A percentile compares a stretch with the other conserved stretches of the same genome.
These are phyloP conservation scores for Acrocephalus scirpaceus DNA, from an alignment of 2,797 vertebrate genomes.

Conservation along the genomic window DNA sequence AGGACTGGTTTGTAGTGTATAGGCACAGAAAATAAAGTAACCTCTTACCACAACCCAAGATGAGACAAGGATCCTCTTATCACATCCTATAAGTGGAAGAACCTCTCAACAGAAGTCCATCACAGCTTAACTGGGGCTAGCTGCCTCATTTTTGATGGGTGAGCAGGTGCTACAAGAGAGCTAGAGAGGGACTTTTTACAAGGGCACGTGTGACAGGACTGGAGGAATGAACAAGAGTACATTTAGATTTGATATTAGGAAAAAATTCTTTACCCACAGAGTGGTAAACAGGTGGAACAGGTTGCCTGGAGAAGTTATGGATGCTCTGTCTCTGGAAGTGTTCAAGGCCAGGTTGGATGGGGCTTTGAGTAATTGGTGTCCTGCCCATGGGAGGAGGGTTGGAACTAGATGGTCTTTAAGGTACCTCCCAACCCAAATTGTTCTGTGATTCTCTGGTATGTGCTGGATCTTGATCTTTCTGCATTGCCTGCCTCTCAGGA, in stretches of 20 bases:
- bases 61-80: neutral
- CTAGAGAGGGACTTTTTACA: neutral
- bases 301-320: neutral
- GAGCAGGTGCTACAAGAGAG: rapidly evolving
- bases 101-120: neutral
- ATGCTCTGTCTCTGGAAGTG: neutral
- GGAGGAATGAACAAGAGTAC: neutral
- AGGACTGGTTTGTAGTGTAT: neutral
- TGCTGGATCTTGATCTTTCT: neutral
- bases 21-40: neutral
- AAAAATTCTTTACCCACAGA: neutral
- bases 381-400: neutral
- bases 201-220: neutral
- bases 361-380: neutral
- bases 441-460: neutral
- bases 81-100: neutral
- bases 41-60: neutral
- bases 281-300: neutral
- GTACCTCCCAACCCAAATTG: neutral
- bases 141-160: neutral
- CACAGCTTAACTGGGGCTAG: neutral
- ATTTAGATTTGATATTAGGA: neutral
- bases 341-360: neutral
- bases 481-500: neutral
- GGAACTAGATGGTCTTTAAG: neutral